Percentiles rank a stretch among this genome's conserved stretches.
phyloP scores from a whole-genome alignment of 1,140 invertebrate species.

The Lepidurus apus region DNA sequence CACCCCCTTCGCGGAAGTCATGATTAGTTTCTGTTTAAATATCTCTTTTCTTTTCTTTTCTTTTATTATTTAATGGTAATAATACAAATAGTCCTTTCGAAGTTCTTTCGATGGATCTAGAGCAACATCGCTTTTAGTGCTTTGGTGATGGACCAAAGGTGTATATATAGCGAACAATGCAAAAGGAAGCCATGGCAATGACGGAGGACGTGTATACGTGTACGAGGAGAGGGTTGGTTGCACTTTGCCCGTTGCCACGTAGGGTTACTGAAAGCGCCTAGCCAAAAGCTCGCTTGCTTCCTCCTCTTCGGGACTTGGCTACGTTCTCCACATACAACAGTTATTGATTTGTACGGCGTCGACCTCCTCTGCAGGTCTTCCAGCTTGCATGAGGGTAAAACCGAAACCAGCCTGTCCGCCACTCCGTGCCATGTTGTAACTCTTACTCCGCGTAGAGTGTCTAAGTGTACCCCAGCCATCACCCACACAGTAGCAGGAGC shows the following conservation, averaged over 20 bases:
- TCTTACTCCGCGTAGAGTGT: too few relatives aligned
- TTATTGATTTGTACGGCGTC: conserved; percentile 6
- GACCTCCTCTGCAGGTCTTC: conserved; percentile 20
- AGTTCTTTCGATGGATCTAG: too few relatives aligned
- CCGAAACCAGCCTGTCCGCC: background rate
- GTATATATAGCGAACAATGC: background rate
- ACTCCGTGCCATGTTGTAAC: too few relatives aligned
- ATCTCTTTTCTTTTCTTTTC: background rate
- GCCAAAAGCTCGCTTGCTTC: background rate
- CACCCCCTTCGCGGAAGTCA: background rate
- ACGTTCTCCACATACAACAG: conserved; percentile 2
- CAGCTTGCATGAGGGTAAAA: conserved; percentile 18
- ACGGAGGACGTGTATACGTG: background rate
- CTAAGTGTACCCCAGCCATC: too few relatives aligned
- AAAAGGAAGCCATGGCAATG: background rate
- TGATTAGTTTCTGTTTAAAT: background rate
- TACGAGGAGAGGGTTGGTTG: background rate
- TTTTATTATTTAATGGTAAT: too few relatives aligned
- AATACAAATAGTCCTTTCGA: too few relatives aligned
- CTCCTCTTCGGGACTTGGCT: background rate
- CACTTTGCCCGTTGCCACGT: conserved; percentile 11
- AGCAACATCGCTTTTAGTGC: background rate
- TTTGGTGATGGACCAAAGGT: background rate
- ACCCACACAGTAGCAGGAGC: too few relatives aligned
- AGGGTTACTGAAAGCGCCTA: background rate